Conservation (phyloP, 1,140 invertebrate genomes). For the Saxidomus purpurata region DNA sequence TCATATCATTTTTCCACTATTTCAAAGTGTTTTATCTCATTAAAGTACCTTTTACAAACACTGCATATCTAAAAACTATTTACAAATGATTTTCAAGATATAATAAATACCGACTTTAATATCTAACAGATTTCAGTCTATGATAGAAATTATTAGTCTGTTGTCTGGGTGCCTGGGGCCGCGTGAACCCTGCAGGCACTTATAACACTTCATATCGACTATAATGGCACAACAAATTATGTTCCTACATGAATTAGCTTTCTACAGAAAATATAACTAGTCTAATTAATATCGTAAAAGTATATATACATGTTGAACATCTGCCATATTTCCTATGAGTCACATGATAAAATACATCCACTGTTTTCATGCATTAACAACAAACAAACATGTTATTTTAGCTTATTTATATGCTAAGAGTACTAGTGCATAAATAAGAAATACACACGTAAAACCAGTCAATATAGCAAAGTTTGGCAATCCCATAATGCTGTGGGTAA, state of each 20-base stretch:
- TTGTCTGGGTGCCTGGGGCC: not conserved
- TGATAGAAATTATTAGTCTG: not conserved
- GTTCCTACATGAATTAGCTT: not conserved
- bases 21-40: not conserved
- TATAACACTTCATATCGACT: not conserved
- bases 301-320: no score
- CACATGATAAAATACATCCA: no score
- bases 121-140: constrained; percentile 3
- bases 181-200: not conserved
- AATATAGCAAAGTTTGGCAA: no score
- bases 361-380: no score
- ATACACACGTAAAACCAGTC: no score
- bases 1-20: not conserved
- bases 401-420: no score
- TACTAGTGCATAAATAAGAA: no score
- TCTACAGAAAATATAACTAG: no score
- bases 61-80: not conserved
- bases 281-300: no score
- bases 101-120: not conserved
- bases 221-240: not conserved
- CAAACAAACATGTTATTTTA: no score
- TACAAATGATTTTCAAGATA: not conserved
- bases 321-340: no score
- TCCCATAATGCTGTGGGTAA: no score
- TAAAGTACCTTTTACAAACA: not conserved